These are phyloP conservation scores for Beroe forskalii DNA, from an alignment of 37 sponge, comb jelly and placozoan species.

Conservation along the genomic window DNA sequence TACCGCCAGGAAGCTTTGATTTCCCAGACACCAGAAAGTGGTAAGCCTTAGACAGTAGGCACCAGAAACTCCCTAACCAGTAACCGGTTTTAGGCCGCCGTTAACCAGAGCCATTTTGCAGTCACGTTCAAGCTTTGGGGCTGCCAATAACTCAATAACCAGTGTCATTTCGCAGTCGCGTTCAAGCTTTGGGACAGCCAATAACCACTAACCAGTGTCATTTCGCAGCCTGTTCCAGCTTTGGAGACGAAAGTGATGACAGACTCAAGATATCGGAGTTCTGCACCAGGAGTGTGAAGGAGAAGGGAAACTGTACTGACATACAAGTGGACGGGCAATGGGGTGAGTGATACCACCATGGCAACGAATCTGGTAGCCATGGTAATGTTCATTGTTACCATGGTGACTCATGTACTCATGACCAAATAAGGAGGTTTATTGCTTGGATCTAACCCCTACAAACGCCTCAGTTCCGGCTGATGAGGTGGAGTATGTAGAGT, in stretches of 20 bases:
- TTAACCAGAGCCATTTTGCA: no score
- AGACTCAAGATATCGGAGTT: background rate
- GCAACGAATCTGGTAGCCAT: no score
- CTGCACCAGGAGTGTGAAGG: background rate
- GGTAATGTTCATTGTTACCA: background rate
- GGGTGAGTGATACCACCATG: background rate
- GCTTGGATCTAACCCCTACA: background rate
- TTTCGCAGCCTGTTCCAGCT: background rate
- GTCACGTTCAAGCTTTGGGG: no score
- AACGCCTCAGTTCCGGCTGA: conserved; percentile 1
- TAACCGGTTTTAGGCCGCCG: no score
- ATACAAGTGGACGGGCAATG: background rate
- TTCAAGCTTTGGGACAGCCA: no score
- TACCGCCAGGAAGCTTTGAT: no score
- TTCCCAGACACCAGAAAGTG: no score
- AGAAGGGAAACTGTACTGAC: background rate
- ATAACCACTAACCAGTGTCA: no score
- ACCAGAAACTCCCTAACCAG: no score
- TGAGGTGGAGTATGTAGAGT: background rate
- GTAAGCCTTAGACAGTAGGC: no score
- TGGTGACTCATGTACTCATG: background rate
- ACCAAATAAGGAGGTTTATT: background rate
- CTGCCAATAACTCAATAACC: no score
- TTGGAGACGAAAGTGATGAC: background rate
- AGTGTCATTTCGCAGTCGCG: no score